These are phyloP conservation scores for Muntiacus muntjak DNA, from an alignment of 2,113 vertebrate species.

Conservation along the genomic window DNA sequence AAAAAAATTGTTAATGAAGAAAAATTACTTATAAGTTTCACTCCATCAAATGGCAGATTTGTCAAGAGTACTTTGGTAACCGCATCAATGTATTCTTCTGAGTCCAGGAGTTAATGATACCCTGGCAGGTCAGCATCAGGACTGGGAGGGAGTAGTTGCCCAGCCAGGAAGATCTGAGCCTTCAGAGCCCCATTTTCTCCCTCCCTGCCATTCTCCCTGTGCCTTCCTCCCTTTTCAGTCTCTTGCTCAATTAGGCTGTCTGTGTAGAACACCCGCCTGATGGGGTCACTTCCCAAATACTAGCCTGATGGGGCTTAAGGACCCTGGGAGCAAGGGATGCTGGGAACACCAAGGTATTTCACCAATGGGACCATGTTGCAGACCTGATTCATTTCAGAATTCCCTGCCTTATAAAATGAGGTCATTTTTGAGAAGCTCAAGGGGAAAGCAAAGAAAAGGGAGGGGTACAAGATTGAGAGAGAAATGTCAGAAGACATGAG, in stretches of 20 bases:
- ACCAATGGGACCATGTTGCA: neutral
- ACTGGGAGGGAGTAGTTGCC: neutral
- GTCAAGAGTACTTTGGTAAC: neutral
- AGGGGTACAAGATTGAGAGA: neutral
- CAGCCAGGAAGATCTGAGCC: neutral
- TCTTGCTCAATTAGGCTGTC: neutral
- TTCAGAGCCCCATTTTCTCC: neutral
- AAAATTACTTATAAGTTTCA: neutral
- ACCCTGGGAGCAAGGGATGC: neutral
- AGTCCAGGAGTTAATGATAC: neutral
- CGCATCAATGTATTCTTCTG: neutral
- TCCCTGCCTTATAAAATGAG: neutral
- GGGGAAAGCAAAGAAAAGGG: neutral
- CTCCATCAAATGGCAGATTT: neutral
- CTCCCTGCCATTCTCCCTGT: neutral
- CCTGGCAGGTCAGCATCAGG: neutral
- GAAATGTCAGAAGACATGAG: neutral
- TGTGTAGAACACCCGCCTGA: neutral
- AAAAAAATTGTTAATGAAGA: conserved; percentile 14
- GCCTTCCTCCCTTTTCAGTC: neutral
- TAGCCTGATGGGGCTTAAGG: neutral
- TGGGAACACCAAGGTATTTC: neutral
- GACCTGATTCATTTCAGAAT: neutral
- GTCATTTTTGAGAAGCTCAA: neutral
- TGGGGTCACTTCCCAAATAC: neutral